Evolutionary conservation across 2,888 invertebrate species (phyloP).

Genomic region (Axea sp.): DNA sequence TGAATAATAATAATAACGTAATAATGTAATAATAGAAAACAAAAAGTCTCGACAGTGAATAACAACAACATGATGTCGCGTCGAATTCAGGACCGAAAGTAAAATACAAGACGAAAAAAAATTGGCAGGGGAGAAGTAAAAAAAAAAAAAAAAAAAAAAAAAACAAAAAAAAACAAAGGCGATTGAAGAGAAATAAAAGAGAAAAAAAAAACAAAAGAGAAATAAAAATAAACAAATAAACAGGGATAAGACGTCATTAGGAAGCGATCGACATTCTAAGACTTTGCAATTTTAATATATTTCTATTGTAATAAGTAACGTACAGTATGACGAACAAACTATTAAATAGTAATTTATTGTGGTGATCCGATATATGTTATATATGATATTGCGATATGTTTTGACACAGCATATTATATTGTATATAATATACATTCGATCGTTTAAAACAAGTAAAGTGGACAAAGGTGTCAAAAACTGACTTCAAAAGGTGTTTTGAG

Average conservation of each 20-base stretch:
- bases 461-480: constrained; percentile 44
- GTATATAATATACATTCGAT: constrained; percentile 21
- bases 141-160: not conserved
- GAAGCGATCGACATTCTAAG: constrained; percentile 65
- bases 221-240: constrained; percentile 50
- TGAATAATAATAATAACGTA: constrained; percentile 46
- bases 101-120: constrained; percentile 23
- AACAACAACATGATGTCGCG: constrained; percentile 23
- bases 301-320: constrained; percentile 73
- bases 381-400: constrained; percentile 10
- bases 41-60: constrained; percentile 31
- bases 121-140: not conserved
- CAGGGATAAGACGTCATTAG: constrained; percentile 59
- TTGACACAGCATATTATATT: not conserved
- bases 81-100: constrained; percentile 37
- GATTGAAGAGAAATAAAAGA: constrained; percentile 4
- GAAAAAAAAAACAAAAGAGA: constrained; percentile 4
- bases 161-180: constrained; percentile 1
- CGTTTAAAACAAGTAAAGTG: constrained; percentile 44
- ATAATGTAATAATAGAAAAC: constrained; percentile 51
- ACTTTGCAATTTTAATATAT: constrained; percentile 76
- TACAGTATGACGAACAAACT: constrained; percentile 64
- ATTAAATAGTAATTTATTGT: constrained; percentile 63
- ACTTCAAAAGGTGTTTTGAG: constrained; percentile 42
- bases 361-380: constrained; percentile 33